Base-by-base conservation (phyloP, 2,113 vertebrate species). In the Syrmaticus mikado region DNA sequence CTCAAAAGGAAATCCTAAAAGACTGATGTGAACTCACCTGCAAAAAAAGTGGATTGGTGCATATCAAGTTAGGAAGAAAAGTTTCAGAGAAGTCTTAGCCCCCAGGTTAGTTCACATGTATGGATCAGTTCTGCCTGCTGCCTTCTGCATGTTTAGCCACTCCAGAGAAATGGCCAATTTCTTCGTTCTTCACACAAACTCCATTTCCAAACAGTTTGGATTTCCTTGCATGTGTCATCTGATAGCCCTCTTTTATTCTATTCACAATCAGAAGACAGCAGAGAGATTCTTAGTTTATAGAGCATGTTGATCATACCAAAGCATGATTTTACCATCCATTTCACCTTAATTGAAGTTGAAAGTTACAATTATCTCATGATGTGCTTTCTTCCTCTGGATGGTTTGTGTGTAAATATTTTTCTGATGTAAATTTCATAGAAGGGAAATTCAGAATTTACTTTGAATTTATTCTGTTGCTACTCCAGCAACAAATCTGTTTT, bases 261-360 rank as follows among this genome's bases (percentile, higher is more conserved):
- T 60, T 77, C n/a, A 53, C 68, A 85, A 91, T 84, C 3, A 0
- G 34, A 67, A 67, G 46, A 79, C 27, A 38, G 30, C 84, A 73
- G 83, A 70, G 58, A 91, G n/a, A 62, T 94, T 85, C 57, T 91
- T 76, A 72, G 79, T 95, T 96, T 91, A 73, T 64, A 89, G 60
- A 85, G 89, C 19, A 46, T 40, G 64, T 64, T 89, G 48, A 60
- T 91, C 11, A 52, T 89, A 93, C 40, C 84, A 68, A 87, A 85
- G 71, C 87, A 94, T 85, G 82, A 80, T 82, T 89, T 91, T 94
- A n/a, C 95, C 79, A 92, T 82, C n/a, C 66, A 12, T 73, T 94
- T 91, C 89, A 87, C 85, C 62, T 85, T 82, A 90, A 92, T 58
- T 60, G 71, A 90, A 13, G 36, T 2, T 90, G 87, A 95, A 89